Evolutionary conservation across 2,888 invertebrate species (phyloP).

Genomic region (Nephrotoma guestfalica): DNA sequence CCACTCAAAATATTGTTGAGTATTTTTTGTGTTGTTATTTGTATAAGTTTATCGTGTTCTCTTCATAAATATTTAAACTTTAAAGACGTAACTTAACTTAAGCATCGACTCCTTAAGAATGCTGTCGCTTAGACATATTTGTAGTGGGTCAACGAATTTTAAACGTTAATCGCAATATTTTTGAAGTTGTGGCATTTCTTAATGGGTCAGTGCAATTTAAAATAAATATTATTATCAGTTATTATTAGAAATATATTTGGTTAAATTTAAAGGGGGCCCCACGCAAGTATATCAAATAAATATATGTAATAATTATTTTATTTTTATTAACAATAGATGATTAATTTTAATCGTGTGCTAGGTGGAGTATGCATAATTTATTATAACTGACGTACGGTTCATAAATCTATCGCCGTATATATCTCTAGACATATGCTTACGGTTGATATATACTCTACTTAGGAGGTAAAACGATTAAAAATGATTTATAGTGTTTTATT

Average conservation of each 20-base stretch:
- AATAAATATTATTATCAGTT: background rate
- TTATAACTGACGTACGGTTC: background rate
- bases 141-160: background rate
- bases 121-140: background rate
- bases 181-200: background rate
- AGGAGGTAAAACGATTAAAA: background rate
- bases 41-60: background rate
- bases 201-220: background rate
- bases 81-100: too few relatives aligned
- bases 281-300: background rate
- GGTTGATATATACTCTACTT: background rate
- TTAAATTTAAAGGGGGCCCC: background rate
- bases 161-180: too few relatives aligned
- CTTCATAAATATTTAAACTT: too few relatives aligned
- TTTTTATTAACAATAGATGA: background rate
- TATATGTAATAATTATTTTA: background rate
- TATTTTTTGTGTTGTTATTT: background rate
- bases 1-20: background rate
- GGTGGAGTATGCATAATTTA: background rate
- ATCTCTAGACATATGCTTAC: background rate
- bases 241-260: background rate
- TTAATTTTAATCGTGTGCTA: background rate
- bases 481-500: background rate
- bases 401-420: background rate
- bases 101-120: background rate